A percentile compares a stretch with the other conserved stretches of the same genome.
These are phyloP conservation scores for Poeciliopsis turrubarensis DNA, from an alignment of 2,113 vertebrate species.

Conservation along the genomic window DNA sequence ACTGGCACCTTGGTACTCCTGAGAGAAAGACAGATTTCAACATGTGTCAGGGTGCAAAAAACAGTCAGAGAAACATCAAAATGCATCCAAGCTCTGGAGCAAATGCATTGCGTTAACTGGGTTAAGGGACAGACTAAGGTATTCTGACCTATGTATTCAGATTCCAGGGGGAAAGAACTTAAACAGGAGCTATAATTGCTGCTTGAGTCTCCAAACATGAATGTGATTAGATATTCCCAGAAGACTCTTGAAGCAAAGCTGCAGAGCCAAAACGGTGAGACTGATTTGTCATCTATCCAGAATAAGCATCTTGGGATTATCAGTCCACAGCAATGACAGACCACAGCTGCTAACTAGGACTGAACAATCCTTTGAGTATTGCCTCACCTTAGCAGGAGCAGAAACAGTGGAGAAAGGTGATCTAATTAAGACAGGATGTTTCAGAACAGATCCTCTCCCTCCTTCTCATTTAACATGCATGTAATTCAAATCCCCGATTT, in stretches of 20 bases:
- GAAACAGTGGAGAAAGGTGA: slow-evolving; percentile 35
- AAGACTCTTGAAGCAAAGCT: slow-evolving; percentile 14
- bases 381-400: slow-evolving; percentile 17
- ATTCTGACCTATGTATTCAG: slow-evolving; percentile 24
- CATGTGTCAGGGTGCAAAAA: neutral
- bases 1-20: slow-evolving; percentile 93
- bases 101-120: slow-evolving; percentile 36
- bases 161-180: slow-evolving; percentile 36
- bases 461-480: neutral
- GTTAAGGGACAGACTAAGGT: slow-evolving; percentile 40
- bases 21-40: slow-evolving; percentile 15
- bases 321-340: slow-evolving; percentile 44
- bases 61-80: neutral
- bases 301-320: slow-evolving; percentile 49
- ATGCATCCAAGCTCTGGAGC: slow-evolving; percentile 21
- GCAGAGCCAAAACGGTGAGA: slow-evolving; percentile 26
- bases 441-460: slow-evolving; percentile 14
- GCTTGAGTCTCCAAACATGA: slow-evolving; percentile 36
- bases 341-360: slow-evolving; percentile 48
- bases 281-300: slow-evolving; percentile 25
- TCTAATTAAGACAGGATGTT: slow-evolving; percentile 57
- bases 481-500: slow-evolving; percentile 17
- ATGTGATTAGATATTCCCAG: slow-evolving; percentile 33
- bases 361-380: slow-evolving; percentile 31
- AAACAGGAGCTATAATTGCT: slow-evolving; percentile 46